These are phyloP conservation scores for Oryzias melastigma DNA, from an alignment of 2,113 vertebrate genomes.

Conservation along the genomic window DNA sequence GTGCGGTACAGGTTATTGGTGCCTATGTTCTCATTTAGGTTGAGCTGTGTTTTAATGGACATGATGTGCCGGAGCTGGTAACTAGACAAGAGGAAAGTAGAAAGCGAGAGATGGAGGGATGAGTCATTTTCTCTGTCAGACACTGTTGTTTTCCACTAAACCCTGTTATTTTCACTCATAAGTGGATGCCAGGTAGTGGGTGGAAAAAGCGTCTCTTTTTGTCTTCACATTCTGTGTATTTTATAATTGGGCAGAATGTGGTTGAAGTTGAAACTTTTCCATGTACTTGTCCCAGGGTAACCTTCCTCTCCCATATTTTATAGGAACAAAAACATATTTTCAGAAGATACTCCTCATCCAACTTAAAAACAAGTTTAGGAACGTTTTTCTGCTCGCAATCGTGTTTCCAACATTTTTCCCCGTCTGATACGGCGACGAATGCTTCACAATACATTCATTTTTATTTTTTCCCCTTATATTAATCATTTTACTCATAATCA, in stretches of 20 bases:
- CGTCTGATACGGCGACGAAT: too few relatives aligned
- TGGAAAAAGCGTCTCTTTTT: slow-evolving; percentile 60
- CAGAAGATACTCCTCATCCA: neutral
- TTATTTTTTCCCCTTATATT: too few relatives aligned
- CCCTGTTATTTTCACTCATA: slow-evolving; percentile 71
- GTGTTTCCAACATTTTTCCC: too few relatives aligned
- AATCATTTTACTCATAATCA: too few relatives aligned
- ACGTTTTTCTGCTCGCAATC: neutral
- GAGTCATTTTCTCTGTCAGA: slow-evolving; percentile 73
- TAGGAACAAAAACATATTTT: slow-evolving; percentile 26
- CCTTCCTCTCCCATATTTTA: slow-evolving; percentile 21
- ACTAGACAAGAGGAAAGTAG: slow-evolving; percentile 44
- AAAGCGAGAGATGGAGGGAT: slow-evolving; percentile 47
- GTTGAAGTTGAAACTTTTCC: slow-evolving; percentile 53
- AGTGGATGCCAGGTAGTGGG: slow-evolving; percentile 73
- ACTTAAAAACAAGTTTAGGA: neutral
- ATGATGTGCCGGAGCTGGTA: slow-evolving; percentile 58
- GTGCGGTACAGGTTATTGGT: slow-evolving; percentile 4
- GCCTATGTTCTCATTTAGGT: slow-evolving; percentile 36
- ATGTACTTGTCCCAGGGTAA: slow-evolving; percentile 41
- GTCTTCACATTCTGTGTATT: slow-evolving; percentile 62
- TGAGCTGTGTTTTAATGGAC: slow-evolving; percentile 56
- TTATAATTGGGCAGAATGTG: slow-evolving; percentile 59
- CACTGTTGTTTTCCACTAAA: slow-evolving; percentile 73
- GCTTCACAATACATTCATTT: too few relatives aligned